Base-by-base conservation (phyloP, 2,888 invertebrate species). In the Oligia fasciuncula region DNA sequence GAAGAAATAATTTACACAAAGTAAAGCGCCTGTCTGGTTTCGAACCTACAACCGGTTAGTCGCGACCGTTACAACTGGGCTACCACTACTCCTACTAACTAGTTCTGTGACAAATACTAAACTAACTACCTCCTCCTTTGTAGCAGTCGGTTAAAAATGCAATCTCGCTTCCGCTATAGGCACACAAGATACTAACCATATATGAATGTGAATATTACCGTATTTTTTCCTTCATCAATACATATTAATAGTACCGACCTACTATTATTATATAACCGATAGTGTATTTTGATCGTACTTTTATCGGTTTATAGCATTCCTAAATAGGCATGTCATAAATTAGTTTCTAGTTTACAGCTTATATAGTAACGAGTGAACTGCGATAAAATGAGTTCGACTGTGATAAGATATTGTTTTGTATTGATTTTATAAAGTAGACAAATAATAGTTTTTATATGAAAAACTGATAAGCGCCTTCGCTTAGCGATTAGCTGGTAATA, bases 401-500 rank as follows among this genome's bases (percentile, higher is more conserved):
- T 29, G 82, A 84, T 83, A 83, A 84, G 62, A 80, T 74, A 79
- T 79, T 29, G 43, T 74, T 83, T 62, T 29, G 43, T 65, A 63
- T 69, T 65, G 77, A 81, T 83, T 81, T 71, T 23, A 49, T 62
- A 49, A 68, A 49, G 4, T 77, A 68, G 68, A 57, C 65, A 49
- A 40, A 40, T 83, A 40, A 54, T 73, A 60, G 51, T 51, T 73
- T 65, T 54, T 40, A 46, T 67, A 81, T 4, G 40, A 6, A 4
- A 57, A 57, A 19, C 19, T 23, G 68, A 80, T 82, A 76, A 82
- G n/a, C 1, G 23, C 2, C 0, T 11, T 0, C 19, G 51, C 66
- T 68, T 63, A 46, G 17, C 5, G 40, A 57, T 29, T 29, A 29
- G 29, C 29, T 29, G 29, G 1, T 69, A 11, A 43, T 6, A 77